phyloP scores from a whole-genome alignment of 2,113 vertebrate genomes.

The Peromyscus leucopus region DNA sequence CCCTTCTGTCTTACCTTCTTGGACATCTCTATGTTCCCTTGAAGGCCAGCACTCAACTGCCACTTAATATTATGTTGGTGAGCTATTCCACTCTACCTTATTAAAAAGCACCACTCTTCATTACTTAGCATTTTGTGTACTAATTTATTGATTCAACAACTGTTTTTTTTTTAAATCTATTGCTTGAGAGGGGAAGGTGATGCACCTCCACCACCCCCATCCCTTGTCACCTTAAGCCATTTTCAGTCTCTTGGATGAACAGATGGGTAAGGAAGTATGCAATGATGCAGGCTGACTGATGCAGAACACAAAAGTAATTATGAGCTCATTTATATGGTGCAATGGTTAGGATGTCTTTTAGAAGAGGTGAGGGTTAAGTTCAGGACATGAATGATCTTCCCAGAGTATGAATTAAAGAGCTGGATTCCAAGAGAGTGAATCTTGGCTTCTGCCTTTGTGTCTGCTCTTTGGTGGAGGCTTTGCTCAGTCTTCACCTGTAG shows the following conservation, averaged over 20 bases:
- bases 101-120: neutral
- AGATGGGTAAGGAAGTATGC: neutral
- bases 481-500: neutral
- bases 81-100: neutral
- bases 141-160: slow-evolving; percentile 49
- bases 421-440: neutral
- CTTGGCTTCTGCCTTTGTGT: neutral
- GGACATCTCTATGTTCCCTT: no score
- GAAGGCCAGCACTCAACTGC: neutral
- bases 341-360: slow-evolving; percentile 21
- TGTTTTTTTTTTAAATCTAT: slow-evolving; percentile 42
- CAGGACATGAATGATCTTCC: neutral
- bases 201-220: no score
- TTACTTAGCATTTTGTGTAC: slow-evolving; percentile 36
- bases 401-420: neutral
- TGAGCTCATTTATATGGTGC: neutral
- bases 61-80: neutral
- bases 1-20: neutral
- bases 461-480: neutral
- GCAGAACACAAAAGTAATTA: slow-evolving; percentile 24
- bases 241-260: slow-evolving; percentile 1
- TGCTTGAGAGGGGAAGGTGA: neutral
- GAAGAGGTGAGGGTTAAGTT: slow-evolving; percentile 5
- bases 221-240: neutral
- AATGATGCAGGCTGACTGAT: neutral